Percentiles rank a stretch among this genome's conserved stretches.
These are phyloP conservation scores for Formica aserva DNA, from an alignment of 2,888 invertebrate species.

Conservation along the genomic window DNA sequence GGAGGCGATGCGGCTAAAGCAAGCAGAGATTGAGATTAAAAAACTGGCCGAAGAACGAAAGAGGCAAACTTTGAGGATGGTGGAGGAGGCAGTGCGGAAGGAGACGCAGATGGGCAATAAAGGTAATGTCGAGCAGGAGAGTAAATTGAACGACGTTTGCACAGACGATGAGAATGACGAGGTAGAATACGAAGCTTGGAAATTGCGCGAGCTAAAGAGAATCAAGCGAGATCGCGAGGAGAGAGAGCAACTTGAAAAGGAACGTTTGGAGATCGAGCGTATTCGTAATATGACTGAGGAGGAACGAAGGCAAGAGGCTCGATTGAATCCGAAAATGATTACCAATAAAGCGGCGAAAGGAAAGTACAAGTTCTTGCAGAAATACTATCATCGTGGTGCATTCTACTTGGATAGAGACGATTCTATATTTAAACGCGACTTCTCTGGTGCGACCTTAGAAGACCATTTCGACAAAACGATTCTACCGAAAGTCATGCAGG, in stretches of 20 bases:
- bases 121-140: conserved; percentile 90
- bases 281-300: conserved; percentile 98
- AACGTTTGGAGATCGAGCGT: conserved; percentile 95
- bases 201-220: conserved; percentile 97
- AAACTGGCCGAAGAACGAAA: conserved; percentile 95
- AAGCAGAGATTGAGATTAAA: conserved; percentile 93
- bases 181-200: conserved; percentile 99
- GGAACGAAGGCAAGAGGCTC: conserved; percentile 95
- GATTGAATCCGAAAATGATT: conserved; percentile 95
- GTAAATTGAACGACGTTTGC: conserved; percentile 93
- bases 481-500: conserved; percentile 99
- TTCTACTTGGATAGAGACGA: conserved; percentile 98
- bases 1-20: conserved; percentile 93
- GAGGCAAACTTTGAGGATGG: conserved; percentile 94
- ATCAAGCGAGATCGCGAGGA: conserved; percentile 99
- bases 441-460: conserved; percentile 97
- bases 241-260: conserved; percentile 95
- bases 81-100: conserved; percentile 95
- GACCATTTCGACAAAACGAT: conserved; percentile 99
- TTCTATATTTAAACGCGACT: conserved; percentile 96
- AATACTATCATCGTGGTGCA: conserved; percentile 99
- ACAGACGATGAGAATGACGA: conserved; percentile 99
- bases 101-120: conserved; percentile 88
- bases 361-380: conserved; percentile 99
- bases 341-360: conserved; percentile 98